Evolutionary conservation across 2,888 invertebrate genomes (phyloP), one percentile per base, ranked within the genome.

Genomic region (Lithosia quadra): DNA sequence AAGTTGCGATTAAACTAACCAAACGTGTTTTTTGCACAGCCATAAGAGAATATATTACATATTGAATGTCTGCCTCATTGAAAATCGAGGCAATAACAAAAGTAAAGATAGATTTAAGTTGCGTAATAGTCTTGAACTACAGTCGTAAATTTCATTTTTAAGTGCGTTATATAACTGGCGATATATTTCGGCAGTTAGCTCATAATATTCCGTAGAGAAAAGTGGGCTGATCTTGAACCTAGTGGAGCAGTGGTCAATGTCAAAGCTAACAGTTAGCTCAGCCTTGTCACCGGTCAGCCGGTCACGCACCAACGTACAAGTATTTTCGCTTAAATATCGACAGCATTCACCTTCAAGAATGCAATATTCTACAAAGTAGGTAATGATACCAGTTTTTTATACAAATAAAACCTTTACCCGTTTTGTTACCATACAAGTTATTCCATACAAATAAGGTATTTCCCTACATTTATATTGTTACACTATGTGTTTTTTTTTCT

Each of bases 181-280:
- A 33, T 58, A 58, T 56, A 56, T 24, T 56, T 49, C 9, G 49
- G 49, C 18, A 49, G 24, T 28, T 5, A 56, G 15, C 11, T 24
- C 15, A 56, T 56, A 56, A 43, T 65, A 61, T 61, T 28, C 24
- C 28, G 22, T 28, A 63, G 59, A 8, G 53, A 39, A 39, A 67
- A 67, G 69, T 65, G 53, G 57, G 33, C 8, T 73, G 65, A 71
- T 69, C 71, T 77, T 77, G 75, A 77, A 75, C 78, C 73, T 34
- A 10, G 61, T 60, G 43, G 62, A 57, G 49, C 69, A 64, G 59
- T 78, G 78, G 67, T 73, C 80, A 77, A 75, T 77, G 80, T 80
- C 80, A 80, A 70, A 67, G 71, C 58, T 61, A 67, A 74, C 75
- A 63, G 68, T 72, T 75, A 74, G 60, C 63, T 75, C 33, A 65